Conservation (phyloP, 2,113 vertebrate species). For the Acanthisitta chloris region DNA sequence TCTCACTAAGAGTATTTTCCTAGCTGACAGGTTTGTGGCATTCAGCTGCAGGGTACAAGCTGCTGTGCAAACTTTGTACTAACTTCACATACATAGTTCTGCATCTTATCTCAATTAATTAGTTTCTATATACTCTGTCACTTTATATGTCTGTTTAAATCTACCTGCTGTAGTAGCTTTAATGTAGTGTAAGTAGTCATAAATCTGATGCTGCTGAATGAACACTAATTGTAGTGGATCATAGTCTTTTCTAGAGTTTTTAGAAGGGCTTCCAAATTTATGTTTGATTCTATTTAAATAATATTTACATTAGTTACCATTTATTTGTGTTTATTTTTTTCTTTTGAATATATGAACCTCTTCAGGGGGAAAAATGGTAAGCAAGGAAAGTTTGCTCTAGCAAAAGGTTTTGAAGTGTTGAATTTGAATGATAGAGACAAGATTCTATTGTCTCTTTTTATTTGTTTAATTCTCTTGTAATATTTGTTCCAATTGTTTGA, state of each 20-base stretch:
- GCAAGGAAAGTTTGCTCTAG: neutral
- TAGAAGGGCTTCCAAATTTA: neutral
- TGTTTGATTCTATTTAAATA: neutral
- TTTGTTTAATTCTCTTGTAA: neutral
- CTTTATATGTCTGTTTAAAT: neutral
- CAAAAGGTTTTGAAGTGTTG: neutral
- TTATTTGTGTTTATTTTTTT: neutral
- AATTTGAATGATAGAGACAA: neutral
- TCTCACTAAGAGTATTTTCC: neutral
- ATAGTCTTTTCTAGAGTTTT: neutral
- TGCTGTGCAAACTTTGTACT: too few species aligned
- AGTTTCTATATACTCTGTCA: neutral
- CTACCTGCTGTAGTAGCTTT: neutral
- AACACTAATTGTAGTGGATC: neutral
- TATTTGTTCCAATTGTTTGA: neutral
- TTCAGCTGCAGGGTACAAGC: neutral
- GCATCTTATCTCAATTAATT: neutral
- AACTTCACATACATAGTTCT: neutral
- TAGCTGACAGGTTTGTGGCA: neutral
- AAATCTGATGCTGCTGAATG: neutral
- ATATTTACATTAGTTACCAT: neutral
- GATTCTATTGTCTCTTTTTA: neutral
- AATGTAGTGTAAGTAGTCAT: neutral
- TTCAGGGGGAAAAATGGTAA: neutral
- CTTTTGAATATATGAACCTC: neutral